These are phyloP conservation scores for Procambarus virginalis DNA, from an alignment of 1,140 invertebrate species.

Conservation along the genomic window DNA sequence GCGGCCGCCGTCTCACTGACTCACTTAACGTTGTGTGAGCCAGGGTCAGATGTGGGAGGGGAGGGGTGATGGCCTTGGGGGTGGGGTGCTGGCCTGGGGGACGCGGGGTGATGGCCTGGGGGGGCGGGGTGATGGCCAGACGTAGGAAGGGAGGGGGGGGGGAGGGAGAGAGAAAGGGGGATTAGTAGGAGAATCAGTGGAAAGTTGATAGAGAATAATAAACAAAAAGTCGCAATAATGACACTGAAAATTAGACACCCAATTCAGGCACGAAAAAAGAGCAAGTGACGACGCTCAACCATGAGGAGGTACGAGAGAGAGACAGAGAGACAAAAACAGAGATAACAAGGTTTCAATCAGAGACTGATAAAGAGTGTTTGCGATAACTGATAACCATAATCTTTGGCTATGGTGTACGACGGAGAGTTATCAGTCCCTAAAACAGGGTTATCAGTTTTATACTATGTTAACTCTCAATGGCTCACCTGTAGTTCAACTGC, in stretches of 20 bases:
- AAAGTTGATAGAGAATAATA: background rate
- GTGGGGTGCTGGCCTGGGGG: background rate
- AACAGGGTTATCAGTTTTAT: background rate
- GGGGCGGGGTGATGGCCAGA: background rate
- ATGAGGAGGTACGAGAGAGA: too few relatives aligned
- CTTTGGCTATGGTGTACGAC: background rate
- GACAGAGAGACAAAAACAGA: background rate
- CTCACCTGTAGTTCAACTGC: too few relatives aligned
- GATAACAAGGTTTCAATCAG: background rate
- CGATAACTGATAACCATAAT: background rate
- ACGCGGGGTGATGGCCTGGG: background rate
- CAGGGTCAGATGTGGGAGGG: background rate
- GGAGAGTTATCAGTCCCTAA: background rate
- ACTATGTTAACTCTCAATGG: too few relatives aligned
- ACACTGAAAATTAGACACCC: too few relatives aligned
- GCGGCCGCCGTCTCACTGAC: slow-evolving; percentile 34
- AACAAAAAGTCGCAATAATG: too few relatives aligned
- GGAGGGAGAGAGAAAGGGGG: slow-evolving; percentile 27
- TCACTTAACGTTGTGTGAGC: slow-evolving; percentile 26
- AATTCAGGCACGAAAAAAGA: too few relatives aligned
- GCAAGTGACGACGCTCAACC: too few relatives aligned
- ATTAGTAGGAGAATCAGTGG: background rate
- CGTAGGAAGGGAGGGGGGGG: background rate
- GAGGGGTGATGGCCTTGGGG: background rate
- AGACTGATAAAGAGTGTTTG: background rate